phyloP scores from a whole-genome alignment of 2,113 vertebrate genomes.

The Castor canadensis region DNA sequence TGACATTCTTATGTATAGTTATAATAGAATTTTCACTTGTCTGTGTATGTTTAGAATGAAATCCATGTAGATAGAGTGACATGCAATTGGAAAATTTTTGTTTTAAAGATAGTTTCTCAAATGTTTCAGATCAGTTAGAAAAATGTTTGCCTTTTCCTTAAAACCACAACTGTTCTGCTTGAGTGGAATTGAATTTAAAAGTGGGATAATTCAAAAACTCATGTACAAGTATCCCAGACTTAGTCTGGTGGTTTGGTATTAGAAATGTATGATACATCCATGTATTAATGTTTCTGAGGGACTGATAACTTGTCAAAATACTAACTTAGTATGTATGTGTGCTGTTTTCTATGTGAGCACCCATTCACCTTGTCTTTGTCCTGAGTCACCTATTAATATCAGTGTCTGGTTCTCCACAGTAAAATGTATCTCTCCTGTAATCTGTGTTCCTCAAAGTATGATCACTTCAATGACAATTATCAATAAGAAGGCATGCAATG shows the following conservation, averaged over 20 bases:
- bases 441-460: background rate
- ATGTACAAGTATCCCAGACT: background rate
- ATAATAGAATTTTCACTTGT: conserved; percentile 53
- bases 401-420: background rate
- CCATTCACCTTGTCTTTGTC: background rate
- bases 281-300: conserved; percentile 14
- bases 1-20: conserved; percentile 49
- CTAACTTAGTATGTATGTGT: background rate
- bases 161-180: conserved; percentile 29
- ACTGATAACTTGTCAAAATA: background rate
- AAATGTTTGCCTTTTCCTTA: background rate
- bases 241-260: background rate
- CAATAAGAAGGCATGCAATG: background rate
- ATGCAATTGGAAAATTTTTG: background rate
- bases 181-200: conserved; percentile 12
- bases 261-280: background rate
- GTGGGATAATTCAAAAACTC: background rate
- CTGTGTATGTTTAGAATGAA: background rate
- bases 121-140: background rate
- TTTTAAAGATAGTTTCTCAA: background rate
- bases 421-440: background rate
- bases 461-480: background rate
- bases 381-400: background rate
- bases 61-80: background rate
- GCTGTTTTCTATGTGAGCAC: background rate